phyloP scores from a whole-genome alignment of 2,113 vertebrate species.

The Elanoides forficatus region DNA sequence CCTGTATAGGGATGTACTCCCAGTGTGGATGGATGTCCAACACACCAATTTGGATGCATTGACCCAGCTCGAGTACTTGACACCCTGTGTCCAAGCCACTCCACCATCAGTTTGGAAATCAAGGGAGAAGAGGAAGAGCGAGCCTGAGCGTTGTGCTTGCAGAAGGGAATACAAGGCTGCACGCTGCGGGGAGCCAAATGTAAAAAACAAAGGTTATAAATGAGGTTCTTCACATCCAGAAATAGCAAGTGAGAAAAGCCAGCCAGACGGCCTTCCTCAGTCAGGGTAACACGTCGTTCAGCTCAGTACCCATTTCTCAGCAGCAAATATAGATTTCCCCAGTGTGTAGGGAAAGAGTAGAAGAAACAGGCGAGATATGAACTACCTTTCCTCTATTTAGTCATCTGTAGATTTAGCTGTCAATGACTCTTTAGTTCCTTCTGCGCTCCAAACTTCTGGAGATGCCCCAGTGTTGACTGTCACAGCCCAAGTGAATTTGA shows the following conservation, averaged over 20 bases:
- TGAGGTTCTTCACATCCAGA: background rate
- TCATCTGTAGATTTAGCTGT: background rate
- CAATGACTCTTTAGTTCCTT: background rate
- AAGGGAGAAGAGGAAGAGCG: background rate
- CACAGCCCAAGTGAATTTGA: background rate
- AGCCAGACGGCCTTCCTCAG: background rate
- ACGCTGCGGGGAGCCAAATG: background rate
- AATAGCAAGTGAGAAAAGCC: background rate
- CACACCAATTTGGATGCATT: fast-evolving
- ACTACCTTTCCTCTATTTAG: background rate
- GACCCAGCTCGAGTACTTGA: fast-evolving
- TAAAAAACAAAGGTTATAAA: background rate
- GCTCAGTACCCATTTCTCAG: background rate
- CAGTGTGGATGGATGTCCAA: background rate
- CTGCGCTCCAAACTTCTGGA: background rate
- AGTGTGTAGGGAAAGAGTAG: background rate
- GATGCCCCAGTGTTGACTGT: background rate
- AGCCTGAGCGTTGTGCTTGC: fast-evolving
- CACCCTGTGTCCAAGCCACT: background rate
- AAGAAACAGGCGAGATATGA: background rate
- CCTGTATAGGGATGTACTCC: background rate
- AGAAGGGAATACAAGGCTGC: background rate
- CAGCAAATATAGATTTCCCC: background rate
- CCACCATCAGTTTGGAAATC: background rate
- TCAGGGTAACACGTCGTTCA: background rate